phyloP scores from a whole-genome alignment of 2,888 invertebrate species.

The Volucella inflata region DNA sequence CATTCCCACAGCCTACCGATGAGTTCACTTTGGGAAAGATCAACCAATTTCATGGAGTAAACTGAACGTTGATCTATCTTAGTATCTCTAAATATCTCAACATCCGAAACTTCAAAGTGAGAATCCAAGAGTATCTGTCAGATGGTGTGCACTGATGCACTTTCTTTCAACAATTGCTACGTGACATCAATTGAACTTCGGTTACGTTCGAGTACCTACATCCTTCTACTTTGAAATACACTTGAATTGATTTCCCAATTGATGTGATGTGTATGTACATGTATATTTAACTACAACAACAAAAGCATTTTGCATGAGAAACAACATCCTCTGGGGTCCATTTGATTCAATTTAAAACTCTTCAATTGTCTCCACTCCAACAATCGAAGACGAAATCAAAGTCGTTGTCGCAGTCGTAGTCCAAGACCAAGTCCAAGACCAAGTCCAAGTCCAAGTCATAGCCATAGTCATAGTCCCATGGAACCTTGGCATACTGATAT shows the following conservation, averaged over 20 bases:
- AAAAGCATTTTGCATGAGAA: slow-evolving; percentile 48
- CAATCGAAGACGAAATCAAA: too few species aligned
- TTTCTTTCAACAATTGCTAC: slow-evolving; percentile 7
- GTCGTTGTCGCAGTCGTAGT: too few species aligned
- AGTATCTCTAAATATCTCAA: neutral
- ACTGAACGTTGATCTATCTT: slow-evolving; percentile 35
- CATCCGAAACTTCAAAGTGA: slow-evolving; percentile 28
- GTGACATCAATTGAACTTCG: neutral
- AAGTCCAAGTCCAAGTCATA: neutral
- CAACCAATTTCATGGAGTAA: slow-evolving; percentile 23
- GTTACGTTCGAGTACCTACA: neutral
- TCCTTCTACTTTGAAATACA: slow-evolving; percentile 21
- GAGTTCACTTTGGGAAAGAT: slow-evolving; percentile 23
- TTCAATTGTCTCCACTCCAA: slow-evolving; percentile 50
- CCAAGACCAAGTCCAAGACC: too few species aligned
- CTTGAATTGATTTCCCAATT: slow-evolving; percentile 68
- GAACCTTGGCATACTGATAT: slow-evolving; percentile 45
- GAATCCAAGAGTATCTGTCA: slow-evolving; percentile 7
- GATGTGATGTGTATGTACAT: slow-evolving; percentile 8
- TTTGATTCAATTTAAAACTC: slow-evolving; percentile 70
- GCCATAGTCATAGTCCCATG: neutral
- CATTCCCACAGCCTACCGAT: neutral
- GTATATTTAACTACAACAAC: neutral
- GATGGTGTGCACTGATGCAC: slow-evolving; percentile 17
- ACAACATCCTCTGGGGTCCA: slow-evolving; percentile 30